Base-by-base conservation (phyloP, 2,888 invertebrate species). In the Athripsodes cinereus region DNA sequence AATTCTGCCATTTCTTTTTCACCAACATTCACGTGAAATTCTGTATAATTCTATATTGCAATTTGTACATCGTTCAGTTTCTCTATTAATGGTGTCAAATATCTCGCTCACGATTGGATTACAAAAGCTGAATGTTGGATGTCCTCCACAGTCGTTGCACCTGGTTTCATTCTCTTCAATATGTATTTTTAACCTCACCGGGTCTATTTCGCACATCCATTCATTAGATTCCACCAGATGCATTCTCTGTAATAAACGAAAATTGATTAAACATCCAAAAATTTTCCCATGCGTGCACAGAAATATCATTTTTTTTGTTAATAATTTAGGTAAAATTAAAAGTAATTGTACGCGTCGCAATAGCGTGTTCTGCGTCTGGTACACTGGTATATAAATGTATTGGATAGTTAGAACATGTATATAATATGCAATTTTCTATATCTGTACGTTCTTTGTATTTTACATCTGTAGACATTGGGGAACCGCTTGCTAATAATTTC, bases 401-500 rank as follows among this genome's bases (percentile, higher is more conserved):
- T 2, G 52, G 55, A 22, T 58, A 62, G 53, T 64, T 64, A 2
- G 53, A 21, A 40, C 40, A 40, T 26, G 26, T 26, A 10, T 26
- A 26, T 10, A 52, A 52, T 13, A 52, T 31, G 21, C 54, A 62
- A 31, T 60, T 53, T 35, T 51, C 46, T 1, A 62, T 40, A 13
- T 40, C 40, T 40, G 46, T 31, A 57, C 48, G 35, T 11, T 60
- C 55, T 40, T 62, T 62, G 26, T 61, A 61, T 52, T 64, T 64
- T 2, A 64, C 58, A 18, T 64, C 64, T 1, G 62, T 64, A 2
- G 31, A 31, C 57, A 62, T 62, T 16, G 57, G 55, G 13, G 18
- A 18, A 19, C 61, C 54, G 3, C 52, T 53, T 6, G 61, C 61
- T 31, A 62, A 35, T 34, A 59, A 47, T 40, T 61, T 64, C 59